Percentiles rank a stretch among this genome's conserved stretches.
These are phyloP conservation scores for Calliopsis andreniformis DNA, from an alignment of 1,140 invertebrate genomes.

Conservation along the genomic window DNA sequence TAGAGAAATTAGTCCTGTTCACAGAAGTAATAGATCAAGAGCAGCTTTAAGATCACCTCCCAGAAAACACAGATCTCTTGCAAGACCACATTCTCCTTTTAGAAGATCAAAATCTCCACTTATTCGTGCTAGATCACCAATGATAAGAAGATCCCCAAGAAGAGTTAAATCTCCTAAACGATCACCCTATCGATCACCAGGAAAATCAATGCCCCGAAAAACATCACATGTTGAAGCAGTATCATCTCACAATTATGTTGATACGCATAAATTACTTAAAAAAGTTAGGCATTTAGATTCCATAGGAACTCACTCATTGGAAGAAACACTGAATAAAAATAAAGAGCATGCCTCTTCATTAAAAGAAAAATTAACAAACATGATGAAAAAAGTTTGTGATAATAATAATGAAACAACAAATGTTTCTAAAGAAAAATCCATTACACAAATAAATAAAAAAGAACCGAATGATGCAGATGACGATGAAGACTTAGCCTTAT, in stretches of 20 bases:
- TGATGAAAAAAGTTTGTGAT: conserved; percentile 62
- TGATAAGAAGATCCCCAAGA: conserved; percentile 44
- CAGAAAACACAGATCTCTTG: conserved; percentile 60
- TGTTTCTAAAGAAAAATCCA: conserved; percentile 25
- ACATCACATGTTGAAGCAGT: conserved; percentile 4
- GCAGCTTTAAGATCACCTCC: conserved; percentile 35
- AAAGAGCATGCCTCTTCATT: conserved; percentile 72
- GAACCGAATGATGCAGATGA: conserved; percentile 57
- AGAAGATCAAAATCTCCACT: conserved; percentile 49
- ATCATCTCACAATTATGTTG: conserved; percentile 30
- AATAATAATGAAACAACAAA: conserved; percentile 23
- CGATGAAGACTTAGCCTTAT: conserved; percentile 71
- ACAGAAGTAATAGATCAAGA: conserved; percentile 47
- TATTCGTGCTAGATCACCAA: conserved; percentile 36
- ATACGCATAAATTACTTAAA: conserved; percentile 68
- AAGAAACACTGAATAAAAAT: conserved; percentile 42
- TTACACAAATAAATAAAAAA: not conserved
- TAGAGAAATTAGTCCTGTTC: conserved; percentile 58
- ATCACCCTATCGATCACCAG: conserved; percentile 33
- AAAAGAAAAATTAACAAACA: conserved; percentile 76
- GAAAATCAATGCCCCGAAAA: conserved; percentile 40
- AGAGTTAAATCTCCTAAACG: conserved; percentile 61
- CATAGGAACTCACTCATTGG: conserved; percentile 48
- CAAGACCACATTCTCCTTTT: conserved; percentile 46
- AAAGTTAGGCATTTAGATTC: conserved; percentile 72